These are phyloP conservation scores for Slavum lentiscoides DNA, from an alignment of 2,888 invertebrate genomes.

Conservation along the genomic window DNA sequence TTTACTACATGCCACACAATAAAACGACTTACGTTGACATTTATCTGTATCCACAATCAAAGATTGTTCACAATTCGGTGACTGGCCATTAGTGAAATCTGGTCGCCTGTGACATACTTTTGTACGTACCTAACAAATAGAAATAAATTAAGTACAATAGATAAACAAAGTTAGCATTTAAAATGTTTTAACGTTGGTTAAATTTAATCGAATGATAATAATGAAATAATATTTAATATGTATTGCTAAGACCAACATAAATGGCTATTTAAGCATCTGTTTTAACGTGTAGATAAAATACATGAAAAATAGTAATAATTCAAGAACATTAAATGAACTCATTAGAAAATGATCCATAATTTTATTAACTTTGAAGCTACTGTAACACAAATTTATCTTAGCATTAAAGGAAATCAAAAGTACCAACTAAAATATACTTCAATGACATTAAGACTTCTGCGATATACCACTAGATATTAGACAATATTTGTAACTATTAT, in stretches of 20 bases:
- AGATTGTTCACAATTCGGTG: slow-evolving; percentile 38
- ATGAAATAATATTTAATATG: slow-evolving; percentile 4
- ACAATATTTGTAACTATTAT: no score
- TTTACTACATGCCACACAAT: slow-evolving; percentile 57
- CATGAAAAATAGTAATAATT: slow-evolving; percentile 11
- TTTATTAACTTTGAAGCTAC: slow-evolving; percentile 4
- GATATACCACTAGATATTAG: no score
- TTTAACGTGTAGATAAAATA: not conserved
- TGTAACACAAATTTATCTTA: slow-evolving; percentile 18
- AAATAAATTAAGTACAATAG: not conserved
- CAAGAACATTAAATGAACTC: not conserved
- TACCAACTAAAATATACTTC: no score
- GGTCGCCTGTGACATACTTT: slow-evolving; percentile 30
- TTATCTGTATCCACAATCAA: slow-evolving; percentile 35
- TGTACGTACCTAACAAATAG: slow-evolving; percentile 30
- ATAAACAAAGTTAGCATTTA: not conserved
- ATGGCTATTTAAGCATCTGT: not conserved
- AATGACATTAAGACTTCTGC: no score
- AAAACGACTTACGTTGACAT: slow-evolving; percentile 56
- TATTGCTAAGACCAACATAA: not conserved
- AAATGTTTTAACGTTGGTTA: slow-evolving; percentile 1
- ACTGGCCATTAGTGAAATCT: slow-evolving; percentile 27
- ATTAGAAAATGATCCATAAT: not conserved
- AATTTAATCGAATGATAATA: not conserved
- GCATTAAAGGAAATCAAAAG: not conserved